Conservation (phyloP, 1,140 invertebrate species). For the Neodiprion lecontei region DNA sequence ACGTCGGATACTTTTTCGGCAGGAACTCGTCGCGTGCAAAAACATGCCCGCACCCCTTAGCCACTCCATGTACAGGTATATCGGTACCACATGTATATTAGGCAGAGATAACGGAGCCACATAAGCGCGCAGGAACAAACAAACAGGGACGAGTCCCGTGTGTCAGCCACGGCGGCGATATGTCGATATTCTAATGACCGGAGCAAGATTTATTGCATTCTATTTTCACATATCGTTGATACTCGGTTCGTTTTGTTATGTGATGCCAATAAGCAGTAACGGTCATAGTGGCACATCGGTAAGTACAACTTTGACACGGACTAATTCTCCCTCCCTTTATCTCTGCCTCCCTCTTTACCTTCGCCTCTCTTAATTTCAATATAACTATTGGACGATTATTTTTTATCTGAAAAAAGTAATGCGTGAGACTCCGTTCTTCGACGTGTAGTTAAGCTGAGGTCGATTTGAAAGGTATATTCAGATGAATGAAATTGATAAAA, state of each 20-base stretch:
- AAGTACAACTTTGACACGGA: conserved; percentile 22
- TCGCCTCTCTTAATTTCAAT: neutral
- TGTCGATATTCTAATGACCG: conserved; percentile 16
- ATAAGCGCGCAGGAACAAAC: conserved; percentile 41
- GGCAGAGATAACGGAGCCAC: neutral
- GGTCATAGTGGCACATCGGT: conserved; percentile 43
- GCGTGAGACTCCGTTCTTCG: neutral
- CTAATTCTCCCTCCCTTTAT: conserved; percentile 6
- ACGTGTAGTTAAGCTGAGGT: neutral
- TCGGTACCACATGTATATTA: neutral
- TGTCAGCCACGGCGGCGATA: conserved; percentile 13
- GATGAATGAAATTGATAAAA: neutral
- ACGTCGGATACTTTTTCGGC: no score
- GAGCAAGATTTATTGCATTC: neutral
- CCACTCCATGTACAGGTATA: no score
- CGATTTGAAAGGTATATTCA: neutral
- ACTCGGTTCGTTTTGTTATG: conserved; percentile 42
- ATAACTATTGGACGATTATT: neutral
- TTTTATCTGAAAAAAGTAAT: neutral
- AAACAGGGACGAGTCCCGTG: conserved; percentile 21
- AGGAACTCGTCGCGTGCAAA: no score
- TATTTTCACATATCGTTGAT: conserved; percentile 12
- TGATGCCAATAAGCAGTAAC: conserved; percentile 55
- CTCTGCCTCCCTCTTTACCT: conserved; percentile 12
- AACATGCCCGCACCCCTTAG: no score